Base-by-base conservation (phyloP, 2,888 invertebrate genomes). In the Erebia aethiops region DNA sequence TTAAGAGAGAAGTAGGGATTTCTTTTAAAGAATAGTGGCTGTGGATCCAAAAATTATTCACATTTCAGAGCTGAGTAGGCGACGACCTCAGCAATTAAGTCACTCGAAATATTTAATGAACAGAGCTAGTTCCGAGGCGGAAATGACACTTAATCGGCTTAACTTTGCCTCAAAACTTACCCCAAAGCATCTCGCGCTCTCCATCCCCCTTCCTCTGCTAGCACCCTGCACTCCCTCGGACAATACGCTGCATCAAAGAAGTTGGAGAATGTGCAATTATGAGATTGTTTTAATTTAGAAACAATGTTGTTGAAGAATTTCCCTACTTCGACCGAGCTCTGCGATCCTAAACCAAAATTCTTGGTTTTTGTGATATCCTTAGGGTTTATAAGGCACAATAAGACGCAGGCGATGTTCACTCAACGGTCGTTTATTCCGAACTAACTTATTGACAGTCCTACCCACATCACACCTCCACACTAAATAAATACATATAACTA, bases 281-380 rank as follows among this genome's bases (percentile, higher is more conserved):
- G 90, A 92, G 92, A 91, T 93, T 92, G 92, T 93, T 92, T 92
- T 92, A 92, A 92, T 92, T 92, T 92, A 87, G 90, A 89, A 92
- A 93, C 93, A 92, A 91, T 91, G 92, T 91, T 91, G 87, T 82
- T 84, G 83, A 91, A 91, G 91, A 92, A 92, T 91, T 89, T 87
- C 84, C 89, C 86, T 87, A 86, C 89, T 90, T 84, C 81, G 84
- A 88, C 84, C 87, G 81, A 87, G 87, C 87, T 88, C 83, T 82
- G 81, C 82, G 88, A 89, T 87, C 90, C 87, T 86, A 88, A 91
- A 88, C 89, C 90, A 86, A 86, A 89, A 91, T 92, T 91, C 91
- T 91, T 91, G 89, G 90, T 91, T n/a, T n/a, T n/a, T n/a, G n/a
- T n/a, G n/a, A n/a, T n/a, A n/a, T n/a, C n/a, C n/a, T n/a, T n/a